Evolutionary conservation across 2,888 invertebrate species (phyloP).

Genomic region (Meta bourneti): DNA sequence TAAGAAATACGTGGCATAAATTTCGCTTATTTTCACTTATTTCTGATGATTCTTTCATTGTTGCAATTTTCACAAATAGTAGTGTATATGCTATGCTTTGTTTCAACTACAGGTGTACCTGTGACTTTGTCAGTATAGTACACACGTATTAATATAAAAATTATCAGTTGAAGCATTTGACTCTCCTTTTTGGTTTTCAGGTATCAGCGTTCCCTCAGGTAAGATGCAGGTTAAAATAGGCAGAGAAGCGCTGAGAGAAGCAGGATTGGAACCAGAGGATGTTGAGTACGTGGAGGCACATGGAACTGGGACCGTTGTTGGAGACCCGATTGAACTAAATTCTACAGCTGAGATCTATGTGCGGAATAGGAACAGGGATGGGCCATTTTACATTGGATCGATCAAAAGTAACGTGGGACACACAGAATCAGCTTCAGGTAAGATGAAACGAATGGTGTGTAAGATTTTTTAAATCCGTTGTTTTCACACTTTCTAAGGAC

Average conservation of each 20-base stretch:
- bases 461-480: too few species aligned
- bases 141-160: too few species aligned
- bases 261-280: constrained; percentile 88
- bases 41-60: too few species aligned
- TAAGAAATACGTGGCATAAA: too few species aligned
- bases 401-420: constrained; percentile 99
- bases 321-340: constrained; percentile 98
- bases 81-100: too few species aligned
- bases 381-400: constrained; percentile 93
- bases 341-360: constrained; percentile 86
- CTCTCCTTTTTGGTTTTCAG: constrained; percentile 3
- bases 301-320: constrained; percentile 98
- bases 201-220: constrained; percentile 83
- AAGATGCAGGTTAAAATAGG: constrained; percentile 85
- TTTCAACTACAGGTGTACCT: too few species aligned
- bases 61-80: too few species aligned
- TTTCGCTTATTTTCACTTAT: too few species aligned
- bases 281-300: constrained; percentile 97
- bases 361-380: neutral
- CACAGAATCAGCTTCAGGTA: constrained; percentile 85
- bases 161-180: too few species aligned
- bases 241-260: constrained; percentile 90
- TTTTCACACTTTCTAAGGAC: too few species aligned
- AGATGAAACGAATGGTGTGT: neutral
- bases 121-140: too few species aligned